These are phyloP conservation scores for Urocitellus parryii DNA, from an alignment of 2,113 vertebrate species.

Conservation along the genomic window DNA sequence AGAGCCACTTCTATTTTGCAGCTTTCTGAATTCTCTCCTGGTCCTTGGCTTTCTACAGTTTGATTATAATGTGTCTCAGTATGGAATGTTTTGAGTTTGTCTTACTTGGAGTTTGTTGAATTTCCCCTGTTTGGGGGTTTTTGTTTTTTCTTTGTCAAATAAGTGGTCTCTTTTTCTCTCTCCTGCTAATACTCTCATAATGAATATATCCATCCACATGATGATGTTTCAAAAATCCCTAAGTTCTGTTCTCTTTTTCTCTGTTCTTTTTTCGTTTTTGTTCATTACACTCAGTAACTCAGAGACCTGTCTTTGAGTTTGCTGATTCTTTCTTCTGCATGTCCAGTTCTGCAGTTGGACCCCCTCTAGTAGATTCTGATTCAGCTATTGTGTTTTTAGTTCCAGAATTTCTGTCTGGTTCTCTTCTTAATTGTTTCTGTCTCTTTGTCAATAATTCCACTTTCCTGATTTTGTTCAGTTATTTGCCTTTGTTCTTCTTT, in stretches of 20 bases:
- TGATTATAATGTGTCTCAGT: not conserved
- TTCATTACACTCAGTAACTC: slow-evolving; percentile 1
- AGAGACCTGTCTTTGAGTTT: not conserved
- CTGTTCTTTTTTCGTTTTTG: slow-evolving; percentile 14
- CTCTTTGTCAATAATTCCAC: not conserved
- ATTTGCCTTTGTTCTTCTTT: not conserved
- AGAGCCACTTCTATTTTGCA: not conserved
- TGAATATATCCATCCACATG: not conserved
- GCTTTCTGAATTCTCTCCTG: not conserved
- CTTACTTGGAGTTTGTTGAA: no score
- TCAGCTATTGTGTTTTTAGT: not conserved
- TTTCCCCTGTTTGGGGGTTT: not conserved
- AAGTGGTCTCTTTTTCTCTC: not conserved
- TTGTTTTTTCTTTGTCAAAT: not conserved
- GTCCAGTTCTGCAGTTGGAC: not conserved
- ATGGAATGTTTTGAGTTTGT: not conserved
- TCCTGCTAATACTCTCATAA: not conserved
- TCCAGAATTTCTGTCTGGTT: not conserved
- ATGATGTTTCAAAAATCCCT: not conserved
- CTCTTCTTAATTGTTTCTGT: not conserved
- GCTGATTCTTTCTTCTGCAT: slow-evolving; percentile 5
- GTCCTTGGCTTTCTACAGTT: slow-evolving; percentile 6
- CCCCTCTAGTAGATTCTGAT: not conserved
- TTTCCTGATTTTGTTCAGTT: slow-evolving; percentile 38
- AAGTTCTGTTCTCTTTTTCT: not conserved